A percentile compares a stretch with the other conserved stretches of the same genome.
phyloP scores from a whole-genome alignment of 2,113 vertebrate genomes.

The Myrmecobius fasciatus region DNA sequence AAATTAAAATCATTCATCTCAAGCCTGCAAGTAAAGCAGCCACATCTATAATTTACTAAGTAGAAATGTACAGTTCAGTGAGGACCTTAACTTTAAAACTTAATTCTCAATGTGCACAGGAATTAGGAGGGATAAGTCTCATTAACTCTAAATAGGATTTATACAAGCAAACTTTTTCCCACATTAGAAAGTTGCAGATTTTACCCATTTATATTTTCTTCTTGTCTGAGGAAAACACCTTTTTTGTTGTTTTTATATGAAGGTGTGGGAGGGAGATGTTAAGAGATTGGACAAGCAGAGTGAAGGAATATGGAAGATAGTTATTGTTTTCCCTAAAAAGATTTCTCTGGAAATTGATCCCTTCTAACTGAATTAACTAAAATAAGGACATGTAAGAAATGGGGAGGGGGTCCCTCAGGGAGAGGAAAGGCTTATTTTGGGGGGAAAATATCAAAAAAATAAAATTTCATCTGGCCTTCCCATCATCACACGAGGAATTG shows the following conservation, averaged over 20 bases:
- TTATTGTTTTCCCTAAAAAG: conserved; percentile 73
- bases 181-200: conserved; percentile 17
- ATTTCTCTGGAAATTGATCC: conserved; percentile 69
- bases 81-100: conserved; percentile 29
- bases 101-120: conserved; percentile 42
- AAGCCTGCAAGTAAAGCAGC: conserved; percentile 63
- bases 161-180: conserved; percentile 21
- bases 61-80: conserved; percentile 37
- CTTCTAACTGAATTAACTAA: conserved; percentile 80
- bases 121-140: conserved; percentile 62
- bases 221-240: not conserved
- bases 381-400: conserved; percentile 73
- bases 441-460: conserved; percentile 78
- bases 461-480: conserved; percentile 89
- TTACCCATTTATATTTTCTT: conserved; percentile 60
- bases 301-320: conserved; percentile 44
- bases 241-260: conserved; percentile 30
- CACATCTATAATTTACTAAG: conserved; percentile 59
- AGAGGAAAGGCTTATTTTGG: conserved; percentile 71
- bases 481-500: conserved; percentile 89
- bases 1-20: conserved; percentile 58
- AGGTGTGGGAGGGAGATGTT: not conserved
- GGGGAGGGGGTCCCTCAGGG: not conserved
- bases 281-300: conserved; percentile 15
- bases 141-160: conserved; percentile 61